These are phyloP conservation scores for Nyleta sp. DNA, from an alignment of 2,888 invertebrate genomes.

Conservation along the genomic window DNA sequence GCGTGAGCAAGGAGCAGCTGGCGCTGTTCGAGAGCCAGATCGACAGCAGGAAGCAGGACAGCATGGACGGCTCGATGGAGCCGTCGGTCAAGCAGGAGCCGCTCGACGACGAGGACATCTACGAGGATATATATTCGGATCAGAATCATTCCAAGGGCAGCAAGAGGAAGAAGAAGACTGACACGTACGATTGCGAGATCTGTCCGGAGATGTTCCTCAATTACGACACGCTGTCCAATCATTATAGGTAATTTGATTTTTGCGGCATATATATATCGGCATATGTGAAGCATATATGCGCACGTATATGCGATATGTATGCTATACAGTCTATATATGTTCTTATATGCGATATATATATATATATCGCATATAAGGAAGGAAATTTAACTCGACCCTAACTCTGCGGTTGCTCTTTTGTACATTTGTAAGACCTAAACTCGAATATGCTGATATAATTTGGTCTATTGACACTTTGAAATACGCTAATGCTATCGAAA, in stretches of 20 bases:
- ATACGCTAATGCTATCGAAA: too few relatives aligned
- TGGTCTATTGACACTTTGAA: too few relatives aligned
- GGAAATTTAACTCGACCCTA: too few relatives aligned
- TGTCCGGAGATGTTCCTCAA: slow-evolving; percentile 80
- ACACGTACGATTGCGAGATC: slow-evolving; percentile 79
- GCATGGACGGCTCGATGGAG: slow-evolving; percentile 66
- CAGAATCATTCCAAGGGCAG: slow-evolving; percentile 69
- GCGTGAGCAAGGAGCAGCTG: slow-evolving; percentile 79
- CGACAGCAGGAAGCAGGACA: slow-evolving; percentile 68
- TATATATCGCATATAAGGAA: too few relatives aligned
- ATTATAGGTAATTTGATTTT: slow-evolving; percentile 70
- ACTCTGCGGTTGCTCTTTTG: too few relatives aligned
- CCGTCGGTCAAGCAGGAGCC: slow-evolving; percentile 78
- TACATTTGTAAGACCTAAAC: too few relatives aligned
- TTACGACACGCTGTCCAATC: slow-evolving; percentile 75
- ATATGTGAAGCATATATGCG: too few relatives aligned
- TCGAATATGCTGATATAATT: too few relatives aligned
- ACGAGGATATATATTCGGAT: slow-evolving; percentile 70
- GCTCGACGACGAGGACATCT: slow-evolving; percentile 77
- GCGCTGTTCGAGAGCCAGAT: slow-evolving; percentile 76
- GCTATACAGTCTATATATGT: too few relatives aligned
- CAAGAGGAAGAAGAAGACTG: slow-evolving; percentile 73
- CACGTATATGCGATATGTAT: too few relatives aligned
- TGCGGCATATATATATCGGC: too few relatives aligned
- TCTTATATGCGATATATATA: too few relatives aligned